phyloP scores from a whole-genome alignment of 2,113 vertebrate genomes.

The Litocranius walleri region DNA sequence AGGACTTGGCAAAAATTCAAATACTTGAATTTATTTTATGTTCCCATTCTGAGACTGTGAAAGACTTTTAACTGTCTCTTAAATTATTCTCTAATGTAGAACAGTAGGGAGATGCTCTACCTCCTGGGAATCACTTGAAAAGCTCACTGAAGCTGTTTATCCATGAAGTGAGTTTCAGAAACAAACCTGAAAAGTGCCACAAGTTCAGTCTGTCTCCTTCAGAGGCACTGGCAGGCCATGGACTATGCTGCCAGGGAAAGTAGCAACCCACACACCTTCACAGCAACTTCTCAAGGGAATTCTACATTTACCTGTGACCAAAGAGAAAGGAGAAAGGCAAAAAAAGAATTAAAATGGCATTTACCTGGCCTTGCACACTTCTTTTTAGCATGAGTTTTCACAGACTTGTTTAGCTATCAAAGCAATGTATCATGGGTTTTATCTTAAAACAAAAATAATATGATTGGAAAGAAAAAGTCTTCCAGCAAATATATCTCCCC shows the following conservation, averaged over 20 bases:
- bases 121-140: slow-evolving; percentile 30
- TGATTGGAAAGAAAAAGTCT: neutral
- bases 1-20: slow-evolving; percentile 36
- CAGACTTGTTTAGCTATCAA: slow-evolving; percentile 39
- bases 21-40: slow-evolving; percentile 42
- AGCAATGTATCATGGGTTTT: neutral
- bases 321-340: neutral
- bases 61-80: slow-evolving; percentile 38
- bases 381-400: neutral
- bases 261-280: neutral
- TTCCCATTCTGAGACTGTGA: slow-evolving; percentile 38
- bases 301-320: neutral
- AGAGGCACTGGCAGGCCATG: neutral
- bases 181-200: neutral
- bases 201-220: neutral
- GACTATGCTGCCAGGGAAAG: neutral
- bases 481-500: neutral
- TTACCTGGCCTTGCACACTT: neutral
- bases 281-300: neutral
- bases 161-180: slow-evolving; percentile 22
- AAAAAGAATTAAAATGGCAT: neutral
- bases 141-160: neutral
- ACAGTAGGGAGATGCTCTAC: neutral
- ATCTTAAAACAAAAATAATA: slow-evolving; percentile 27
- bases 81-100: slow-evolving; percentile 43